Evolutionary conservation across 2,888 invertebrate genomes (phyloP), one percentile per base, ranked within the genome.

Genomic region (Myopa tessellatipennis): DNA sequence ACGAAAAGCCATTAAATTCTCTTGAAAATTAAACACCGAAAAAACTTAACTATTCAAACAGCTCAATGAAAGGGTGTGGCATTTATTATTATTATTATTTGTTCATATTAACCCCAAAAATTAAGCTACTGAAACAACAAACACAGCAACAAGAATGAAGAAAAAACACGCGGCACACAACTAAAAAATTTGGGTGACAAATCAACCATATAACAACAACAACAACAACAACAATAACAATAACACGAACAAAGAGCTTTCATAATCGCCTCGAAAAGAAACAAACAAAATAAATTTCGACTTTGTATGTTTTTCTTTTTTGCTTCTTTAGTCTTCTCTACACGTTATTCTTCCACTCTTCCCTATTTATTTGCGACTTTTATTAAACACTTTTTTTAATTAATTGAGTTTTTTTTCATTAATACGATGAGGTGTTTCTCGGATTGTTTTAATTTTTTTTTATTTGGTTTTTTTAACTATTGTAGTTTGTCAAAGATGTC

Each of bases 141-240:
- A 26, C 26, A 26, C 26, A 26, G 26, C 36, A 65, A 14, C 65
- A 26, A 38, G 5, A 18, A 68, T 18, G 16, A 26, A 26, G 26
- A 65, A 65, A 10, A 68, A 40, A 68, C n/a, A 16, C 45, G 8
- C 34, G 14, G 10, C 4, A 38, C 38, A 16, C 26, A n/a, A 40
- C 2, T 45, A 14, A 14, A 12, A 40, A 38, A 68, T 65, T 65
- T 14, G 52, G 45, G 26, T 69, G 69, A 50, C 69, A 69, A 69
- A 52, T 69, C 18, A 18, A 18, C 36, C 65, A 38, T 16, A 40
- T n/a, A 68, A 68, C 68, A 68, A 68, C 50, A 40, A 18, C 68
- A 45, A 16, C 18, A 26, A 12, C 4, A 34, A n/a, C 26, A 34
- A 68, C 50, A 40, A 18, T 45, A 45, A 16, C 18, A 26, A 12